Conservation (phyloP, 2,113 vertebrate genomes). For the Anolis sagrei region DNA sequence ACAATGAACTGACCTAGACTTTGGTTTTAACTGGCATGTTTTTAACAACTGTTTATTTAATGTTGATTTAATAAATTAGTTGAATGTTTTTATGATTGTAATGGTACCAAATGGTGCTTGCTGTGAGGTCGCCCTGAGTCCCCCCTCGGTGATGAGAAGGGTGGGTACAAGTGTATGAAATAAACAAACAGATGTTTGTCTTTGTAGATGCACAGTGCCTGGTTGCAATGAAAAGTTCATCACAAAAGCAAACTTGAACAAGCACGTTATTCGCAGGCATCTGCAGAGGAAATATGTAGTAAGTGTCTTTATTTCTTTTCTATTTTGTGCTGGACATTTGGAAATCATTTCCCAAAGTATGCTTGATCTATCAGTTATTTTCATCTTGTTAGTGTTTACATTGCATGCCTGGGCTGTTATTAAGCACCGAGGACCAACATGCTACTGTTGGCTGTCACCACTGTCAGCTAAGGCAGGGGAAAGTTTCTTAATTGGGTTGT, state of each 20-base stretch:
- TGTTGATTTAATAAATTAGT: too few species aligned
- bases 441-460: neutral
- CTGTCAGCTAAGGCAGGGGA: neutral
- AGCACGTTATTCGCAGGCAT: constrained; percentile 85
- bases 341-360: neutral
- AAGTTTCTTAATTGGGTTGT: neutral
- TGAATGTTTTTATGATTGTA: too few species aligned
- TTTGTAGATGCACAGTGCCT: constrained; percentile 80
- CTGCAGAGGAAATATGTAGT: constrained; percentile 80
- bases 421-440: neutral
- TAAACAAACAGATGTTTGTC: constrained; percentile 3
- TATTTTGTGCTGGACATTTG: neutral
- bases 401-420: neutral
- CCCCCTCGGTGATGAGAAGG: too few species aligned
- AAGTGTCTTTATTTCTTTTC: constrained; percentile 52
- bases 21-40: too few species aligned
- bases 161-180: too few species aligned
- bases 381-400: neutral
- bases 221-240: constrained; percentile 84
- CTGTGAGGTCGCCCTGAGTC: too few species aligned
- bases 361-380: neutral
- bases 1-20: too few species aligned
- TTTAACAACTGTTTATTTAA: too few species aligned
- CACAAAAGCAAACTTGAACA: constrained; percentile 84
- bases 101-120: too few species aligned